Evolutionary conservation across 1,140 invertebrate genomes (phyloP).

Genomic region (Listronotus oregonensis): DNA sequence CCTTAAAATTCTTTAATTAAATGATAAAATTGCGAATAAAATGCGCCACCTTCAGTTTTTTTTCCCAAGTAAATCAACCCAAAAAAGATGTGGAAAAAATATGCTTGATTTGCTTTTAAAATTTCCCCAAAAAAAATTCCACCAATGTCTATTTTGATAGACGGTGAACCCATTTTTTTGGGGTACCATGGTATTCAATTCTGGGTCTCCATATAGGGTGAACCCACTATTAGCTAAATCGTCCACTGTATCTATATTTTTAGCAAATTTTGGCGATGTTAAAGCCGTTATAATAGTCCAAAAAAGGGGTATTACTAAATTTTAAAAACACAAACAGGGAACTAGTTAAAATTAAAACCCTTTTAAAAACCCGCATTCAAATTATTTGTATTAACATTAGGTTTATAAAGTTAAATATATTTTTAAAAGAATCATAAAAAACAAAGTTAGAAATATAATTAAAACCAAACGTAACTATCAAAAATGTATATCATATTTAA

Average conservation of each 20-base stretch:
- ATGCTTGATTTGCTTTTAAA: conserved; percentile 3
- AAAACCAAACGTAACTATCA: conserved; percentile 20
- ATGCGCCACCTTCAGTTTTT: neutral
- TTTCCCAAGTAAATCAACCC: neutral
- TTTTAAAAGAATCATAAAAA: neutral
- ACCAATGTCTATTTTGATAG: conserved; percentile 13
- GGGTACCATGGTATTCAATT: conserved; percentile 1
- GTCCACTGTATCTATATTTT: conserved; percentile 17
- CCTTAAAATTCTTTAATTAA: conserved; percentile 16
- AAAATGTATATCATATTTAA: conserved; percentile 12
- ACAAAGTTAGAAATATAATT: conserved; percentile 1
- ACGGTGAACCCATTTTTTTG: neutral
- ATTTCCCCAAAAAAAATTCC: neutral
- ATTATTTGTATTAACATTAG: neutral
- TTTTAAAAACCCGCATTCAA: neutral
- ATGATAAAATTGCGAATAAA: conserved; percentile 13
- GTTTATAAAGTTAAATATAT: neutral
- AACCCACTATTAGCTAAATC: conserved; percentile 12
- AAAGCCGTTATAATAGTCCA: conserved; percentile 19
- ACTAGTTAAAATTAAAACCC: conserved; percentile 4
- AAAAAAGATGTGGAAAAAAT: conserved; percentile 2
- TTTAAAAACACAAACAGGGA: conserved; percentile 3
- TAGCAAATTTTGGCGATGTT: conserved; percentile 20
- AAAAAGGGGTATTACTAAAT: conserved; percentile 16
- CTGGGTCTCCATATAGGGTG: conserved; percentile 5